Percentiles rank a stretch among this genome's conserved stretches.
These are phyloP conservation scores for Cephus cinctus DNA, from an alignment of 1,140 invertebrate genomes.

Conservation along the genomic window DNA sequence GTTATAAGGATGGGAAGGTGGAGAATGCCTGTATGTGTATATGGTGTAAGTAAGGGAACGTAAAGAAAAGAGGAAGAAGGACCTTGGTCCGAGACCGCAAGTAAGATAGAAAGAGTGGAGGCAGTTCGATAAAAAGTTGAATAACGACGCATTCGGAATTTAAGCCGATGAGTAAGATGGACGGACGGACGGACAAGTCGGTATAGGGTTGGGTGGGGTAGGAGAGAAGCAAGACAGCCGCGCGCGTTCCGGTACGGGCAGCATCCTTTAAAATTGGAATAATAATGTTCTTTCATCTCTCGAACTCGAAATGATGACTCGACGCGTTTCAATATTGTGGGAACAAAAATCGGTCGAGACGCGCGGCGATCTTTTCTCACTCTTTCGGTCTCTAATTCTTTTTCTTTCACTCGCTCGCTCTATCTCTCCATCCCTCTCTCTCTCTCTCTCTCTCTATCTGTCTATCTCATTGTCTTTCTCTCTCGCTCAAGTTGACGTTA, in stretches of 20 bases:
- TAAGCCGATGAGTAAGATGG: conserved; percentile 38
- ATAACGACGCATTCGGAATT: conserved; percentile 47
- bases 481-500: too few relatives aligned
- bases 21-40: conserved; percentile 7
- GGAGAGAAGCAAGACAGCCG: conserved; percentile 3
- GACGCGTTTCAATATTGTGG: conserved; percentile 54
- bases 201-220: conserved; percentile 11
- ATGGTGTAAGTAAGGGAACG: conserved; percentile 8
- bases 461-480: conserved; percentile 19
- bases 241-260: background rate
- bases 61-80: conserved; percentile 10
- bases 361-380: background rate
- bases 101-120: conserved; percentile 4
- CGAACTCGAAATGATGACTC: conserved; percentile 53
- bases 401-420: conserved; percentile 19
- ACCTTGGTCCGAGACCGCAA: conserved; percentile 9
- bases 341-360: conserved; percentile 45
- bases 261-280: conserved; percentile 55
- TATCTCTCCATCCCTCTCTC: conserved; percentile 8
- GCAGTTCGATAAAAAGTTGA: conserved; percentile 36
- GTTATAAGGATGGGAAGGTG: conserved; percentile 7
- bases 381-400: conserved; percentile 11
- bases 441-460: conserved; percentile 1
- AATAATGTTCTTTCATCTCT: conserved; percentile 53
- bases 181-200: conserved; percentile 16